Conservation (phyloP, 2,888 invertebrate species). For the Agrypnus murinus region DNA sequence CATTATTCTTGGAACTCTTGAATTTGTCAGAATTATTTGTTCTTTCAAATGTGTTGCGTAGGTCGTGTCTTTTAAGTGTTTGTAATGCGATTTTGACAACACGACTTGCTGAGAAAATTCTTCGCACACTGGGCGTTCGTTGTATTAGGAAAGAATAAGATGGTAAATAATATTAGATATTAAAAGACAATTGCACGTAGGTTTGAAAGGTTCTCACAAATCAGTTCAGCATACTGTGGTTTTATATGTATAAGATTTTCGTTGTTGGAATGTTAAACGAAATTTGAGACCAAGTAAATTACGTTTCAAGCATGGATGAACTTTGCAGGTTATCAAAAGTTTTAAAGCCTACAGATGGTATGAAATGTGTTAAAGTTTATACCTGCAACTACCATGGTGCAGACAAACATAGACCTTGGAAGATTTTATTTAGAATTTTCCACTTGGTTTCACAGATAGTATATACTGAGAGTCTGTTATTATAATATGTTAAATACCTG, state of each 20-base stretch:
- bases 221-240: too few species aligned
- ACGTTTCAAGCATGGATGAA: neutral
- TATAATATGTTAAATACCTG: conserved; percentile 39
- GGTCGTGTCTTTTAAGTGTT: conserved; percentile 26
- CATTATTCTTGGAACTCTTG: conserved; percentile 31
- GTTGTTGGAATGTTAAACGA: too few species aligned
- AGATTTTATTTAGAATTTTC: conserved; percentile 38
- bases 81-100: conserved; percentile 16
- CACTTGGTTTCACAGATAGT: conserved; percentile 39
- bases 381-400: too few species aligned
- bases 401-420: conserved; percentile 35
- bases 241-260: too few species aligned
- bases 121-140: neutral
- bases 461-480: conserved; percentile 24
- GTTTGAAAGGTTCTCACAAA: too few species aligned
- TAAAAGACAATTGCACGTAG: too few species aligned
- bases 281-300: conserved; percentile 11
- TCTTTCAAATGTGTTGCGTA: conserved; percentile 32
- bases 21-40: conserved; percentile 42
- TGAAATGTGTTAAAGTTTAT: neutral
- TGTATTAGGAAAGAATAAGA: too few species aligned
- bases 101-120: conserved; percentile 1
- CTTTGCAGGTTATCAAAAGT: neutral
- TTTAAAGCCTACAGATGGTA: neutral
- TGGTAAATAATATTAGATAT: too few species aligned